Percentiles rank a stretch among this genome's conserved stretches.
Evolutionary conservation across 2,888 invertebrate genomes (phyloP).

Genomic region (Torymus texanus): DNA sequence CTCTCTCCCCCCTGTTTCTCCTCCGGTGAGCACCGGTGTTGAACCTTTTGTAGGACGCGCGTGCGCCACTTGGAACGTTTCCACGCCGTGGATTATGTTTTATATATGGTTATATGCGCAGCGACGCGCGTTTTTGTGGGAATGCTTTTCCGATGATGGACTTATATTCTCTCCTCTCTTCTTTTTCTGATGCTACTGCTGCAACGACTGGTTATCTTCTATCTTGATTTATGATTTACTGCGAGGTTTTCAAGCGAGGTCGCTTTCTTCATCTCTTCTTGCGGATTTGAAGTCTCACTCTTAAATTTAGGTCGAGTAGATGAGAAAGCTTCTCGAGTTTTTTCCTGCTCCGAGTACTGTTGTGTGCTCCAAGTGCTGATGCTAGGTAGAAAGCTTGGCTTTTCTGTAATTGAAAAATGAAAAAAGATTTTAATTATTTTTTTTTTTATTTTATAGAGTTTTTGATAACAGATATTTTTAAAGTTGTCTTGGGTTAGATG

Average conservation of each 20-base stretch:
- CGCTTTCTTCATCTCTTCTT: too few relatives aligned
- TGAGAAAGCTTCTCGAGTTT: not conserved
- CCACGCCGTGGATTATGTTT: constrained; percentile 19
- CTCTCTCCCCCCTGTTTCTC: constrained; percentile 7
- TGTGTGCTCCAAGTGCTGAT: too few relatives aligned
- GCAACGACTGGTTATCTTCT: not conserved
- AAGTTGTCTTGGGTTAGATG: too few relatives aligned
- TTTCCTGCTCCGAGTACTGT: not conserved
- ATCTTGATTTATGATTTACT: constrained; percentile 14
- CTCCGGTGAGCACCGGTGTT: constrained; percentile 30
- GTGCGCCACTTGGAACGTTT: constrained; percentile 22
- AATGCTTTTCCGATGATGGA: too few relatives aligned
- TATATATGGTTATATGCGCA: too few relatives aligned
- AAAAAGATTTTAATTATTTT: not conserved
- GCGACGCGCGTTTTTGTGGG: too few relatives aligned
- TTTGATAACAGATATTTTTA: too few relatives aligned
- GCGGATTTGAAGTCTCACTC: too few relatives aligned
- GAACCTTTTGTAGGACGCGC: constrained; percentile 55
- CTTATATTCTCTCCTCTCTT: not conserved
- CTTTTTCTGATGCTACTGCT: not conserved
- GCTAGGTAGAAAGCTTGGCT: not conserved
- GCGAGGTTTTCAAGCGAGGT: not conserved
- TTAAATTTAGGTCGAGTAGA: constrained; percentile 33
- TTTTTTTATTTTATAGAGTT: too few relatives aligned
- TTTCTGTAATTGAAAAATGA: not conserved